Evolutionary conservation across 2,797 vertebrate species (phyloP).

Genomic region (Alcedo quadribrachys): DNA sequence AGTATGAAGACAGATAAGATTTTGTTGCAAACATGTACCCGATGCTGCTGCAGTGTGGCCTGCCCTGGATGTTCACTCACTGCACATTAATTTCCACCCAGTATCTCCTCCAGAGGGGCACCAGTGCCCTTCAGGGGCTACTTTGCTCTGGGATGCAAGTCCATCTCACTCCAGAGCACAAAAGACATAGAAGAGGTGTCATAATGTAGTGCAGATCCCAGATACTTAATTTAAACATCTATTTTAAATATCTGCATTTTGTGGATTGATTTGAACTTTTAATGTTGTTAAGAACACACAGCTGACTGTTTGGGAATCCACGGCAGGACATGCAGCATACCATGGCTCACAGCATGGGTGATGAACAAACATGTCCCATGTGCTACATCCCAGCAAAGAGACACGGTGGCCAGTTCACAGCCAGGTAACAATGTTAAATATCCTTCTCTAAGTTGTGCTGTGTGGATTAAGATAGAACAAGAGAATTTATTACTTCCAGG

Average conservation of each 20-base stretch:
- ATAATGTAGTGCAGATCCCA: not conserved
- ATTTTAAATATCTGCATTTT: not conserved
- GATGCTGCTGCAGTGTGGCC: not conserved
- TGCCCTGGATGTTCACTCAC: not conserved
- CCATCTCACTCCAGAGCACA: not conserved
- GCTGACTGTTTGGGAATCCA: not conserved
- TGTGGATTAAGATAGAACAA: not conserved
- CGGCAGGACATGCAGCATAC: not conserved
- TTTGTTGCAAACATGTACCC: not conserved
- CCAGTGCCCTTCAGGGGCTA: too few species aligned
- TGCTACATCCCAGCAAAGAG: not conserved
- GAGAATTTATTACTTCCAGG: not conserved
- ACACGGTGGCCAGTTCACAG: too few species aligned
- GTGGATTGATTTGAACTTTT: not conserved
- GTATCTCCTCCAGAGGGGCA: not conserved
- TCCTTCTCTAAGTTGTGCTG: not conserved
- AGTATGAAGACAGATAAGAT: not conserved
- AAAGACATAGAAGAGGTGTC: accelerated
- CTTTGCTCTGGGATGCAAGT: not conserved
- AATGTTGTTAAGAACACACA: not conserved
- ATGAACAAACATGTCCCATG: not conserved
- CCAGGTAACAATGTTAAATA: not conserved
- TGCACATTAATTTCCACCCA: not conserved
- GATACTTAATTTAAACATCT: not conserved
- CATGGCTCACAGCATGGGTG: not conserved